Evolutionary conservation across 2,888 invertebrate species (phyloP).

Genomic region (Latheticus oryzae): DNA sequence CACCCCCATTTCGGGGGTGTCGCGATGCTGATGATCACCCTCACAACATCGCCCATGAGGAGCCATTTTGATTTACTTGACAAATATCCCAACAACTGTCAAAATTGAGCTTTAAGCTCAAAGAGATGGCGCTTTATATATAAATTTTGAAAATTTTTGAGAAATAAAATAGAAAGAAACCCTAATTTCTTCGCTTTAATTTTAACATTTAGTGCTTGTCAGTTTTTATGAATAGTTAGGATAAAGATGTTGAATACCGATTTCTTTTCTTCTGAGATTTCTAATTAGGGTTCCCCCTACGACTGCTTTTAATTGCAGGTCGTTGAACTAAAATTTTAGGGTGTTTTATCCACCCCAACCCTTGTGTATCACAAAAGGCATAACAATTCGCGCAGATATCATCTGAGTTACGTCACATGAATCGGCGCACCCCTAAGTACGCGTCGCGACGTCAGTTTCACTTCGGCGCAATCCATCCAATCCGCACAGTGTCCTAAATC

Average conservation of each 20-base stretch:
- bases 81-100: background rate
- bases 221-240: too few species aligned
- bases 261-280: too few species aligned
- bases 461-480: constrained; percentile 38
- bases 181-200: too few species aligned
- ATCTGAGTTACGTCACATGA: constrained; percentile 48
- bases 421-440: constrained; percentile 43
- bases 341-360: constrained; percentile 37
- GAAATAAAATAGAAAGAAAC: too few species aligned
- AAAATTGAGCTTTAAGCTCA: too few species aligned
- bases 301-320: constrained; percentile 34
- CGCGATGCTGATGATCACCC: constrained; percentile 73
- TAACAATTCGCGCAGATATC: constrained; percentile 46
- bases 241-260: too few species aligned
- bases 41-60: constrained; percentile 71
- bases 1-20: constrained; percentile 76
- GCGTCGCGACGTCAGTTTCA: constrained; percentile 45
- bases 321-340: constrained; percentile 38
- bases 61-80: constrained; percentile 64
- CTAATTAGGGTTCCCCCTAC: too few species aligned
- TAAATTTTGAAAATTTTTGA: too few species aligned
- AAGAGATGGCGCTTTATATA: too few species aligned
- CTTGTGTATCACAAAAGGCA: constrained; percentile 29
- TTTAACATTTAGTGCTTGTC: too few species aligned
- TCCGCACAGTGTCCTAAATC: constrained; percentile 33